phyloP scores from a whole-genome alignment of 37 sponge, comb jelly and placozoan species.

The Amphimedon queenslandica region DNA sequence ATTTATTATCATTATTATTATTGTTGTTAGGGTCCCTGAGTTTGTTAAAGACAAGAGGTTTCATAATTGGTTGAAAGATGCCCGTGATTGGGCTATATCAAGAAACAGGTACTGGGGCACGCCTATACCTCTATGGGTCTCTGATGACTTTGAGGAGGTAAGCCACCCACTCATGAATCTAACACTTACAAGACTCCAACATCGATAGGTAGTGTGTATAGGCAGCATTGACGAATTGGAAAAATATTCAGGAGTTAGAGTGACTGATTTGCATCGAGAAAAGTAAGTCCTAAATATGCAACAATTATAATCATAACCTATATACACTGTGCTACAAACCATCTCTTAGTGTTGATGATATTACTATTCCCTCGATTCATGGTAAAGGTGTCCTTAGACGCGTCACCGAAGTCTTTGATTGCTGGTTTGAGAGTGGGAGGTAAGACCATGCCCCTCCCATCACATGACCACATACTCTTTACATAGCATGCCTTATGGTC shows the following conservation, averaged over 20 bases:
- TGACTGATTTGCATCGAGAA: slow-evolving; percentile 92
- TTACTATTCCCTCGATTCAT: slow-evolving; percentile 85
- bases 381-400: slow-evolving; percentile 81
- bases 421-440: slow-evolving; percentile 99
- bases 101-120: slow-evolving; percentile 99
- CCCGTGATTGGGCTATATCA: slow-evolving; percentile 93
- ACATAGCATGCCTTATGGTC: slow-evolving; percentile 96
- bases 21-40: slow-evolving; percentile 87
- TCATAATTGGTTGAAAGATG: slow-evolving; percentile 94
- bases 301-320: too few species aligned
- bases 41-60: slow-evolving; percentile 97
- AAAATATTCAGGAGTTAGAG: slow-evolving; percentile 70
- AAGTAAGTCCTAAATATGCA: slow-evolving; percentile 65
- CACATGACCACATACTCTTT: too few species aligned
- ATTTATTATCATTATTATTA: too few species aligned
- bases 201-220: slow-evolving; percentile 93
- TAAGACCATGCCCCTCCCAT: too few species aligned
- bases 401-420: slow-evolving; percentile 95
- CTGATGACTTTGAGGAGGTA: slow-evolving; percentile 88
- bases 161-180: too few species aligned
- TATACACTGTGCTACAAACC: too few species aligned
- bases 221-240: slow-evolving; percentile 91
- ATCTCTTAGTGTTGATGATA: slow-evolving; percentile 78
- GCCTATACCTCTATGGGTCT: slow-evolving; percentile 95
- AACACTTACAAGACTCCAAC: too few species aligned